Base-by-base conservation (phyloP, 2,888 invertebrate genomes). In the Drosophila nr. perissopoda region DNA sequence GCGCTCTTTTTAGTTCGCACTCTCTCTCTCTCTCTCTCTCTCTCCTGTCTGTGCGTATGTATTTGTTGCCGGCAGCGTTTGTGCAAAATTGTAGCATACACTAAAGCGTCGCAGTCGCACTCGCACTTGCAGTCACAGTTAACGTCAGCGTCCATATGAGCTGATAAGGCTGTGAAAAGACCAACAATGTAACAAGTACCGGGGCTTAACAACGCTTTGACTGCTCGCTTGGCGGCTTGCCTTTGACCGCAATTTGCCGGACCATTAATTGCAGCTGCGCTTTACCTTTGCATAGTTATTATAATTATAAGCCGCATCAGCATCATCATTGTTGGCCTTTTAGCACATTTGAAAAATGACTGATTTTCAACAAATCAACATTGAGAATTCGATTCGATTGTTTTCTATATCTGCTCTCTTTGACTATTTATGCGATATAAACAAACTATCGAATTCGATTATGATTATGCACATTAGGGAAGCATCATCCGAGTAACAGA, bases 141-240 rank as follows among this genome's bases (percentile, higher is more conserved):
- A n/a, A 42, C 73, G 31, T 2, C 36, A 31, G 54, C 54, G 51
- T 33, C 70, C 64, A 68, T 52, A 67, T 61, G 58, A 61, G 65
- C 68, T 71, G 76, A 76, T 78, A 76, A 79, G 80, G 42, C 70
- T 52, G 59, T 40, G 54, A 69, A 76, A 76, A 63, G 61, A 66
- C 57, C 29, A 54, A 66, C 58, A 78, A 78, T 67, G 76, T 78
- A 75, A 79, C 79, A 75, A 74, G 75, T 79, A 69, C 79, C 67
- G 52, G 48, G 48, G 59, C 63, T 53, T 45, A 57, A 21, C 10
- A 11, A 21, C 16, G 21, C 42, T 42, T 57, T 57, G 57, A 18
- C 16, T 25, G 27, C 49, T 49, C 16, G 10, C 27, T 49, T 49
- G 16, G 36, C 33, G 52, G 34, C 54, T 56, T 49, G 40, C 36